Percentiles rank a stretch among this genome's conserved stretches.
Evolutionary conservation across 1,140 invertebrate genomes (phyloP).

Genomic region (Hyles vespertilio): DNA sequence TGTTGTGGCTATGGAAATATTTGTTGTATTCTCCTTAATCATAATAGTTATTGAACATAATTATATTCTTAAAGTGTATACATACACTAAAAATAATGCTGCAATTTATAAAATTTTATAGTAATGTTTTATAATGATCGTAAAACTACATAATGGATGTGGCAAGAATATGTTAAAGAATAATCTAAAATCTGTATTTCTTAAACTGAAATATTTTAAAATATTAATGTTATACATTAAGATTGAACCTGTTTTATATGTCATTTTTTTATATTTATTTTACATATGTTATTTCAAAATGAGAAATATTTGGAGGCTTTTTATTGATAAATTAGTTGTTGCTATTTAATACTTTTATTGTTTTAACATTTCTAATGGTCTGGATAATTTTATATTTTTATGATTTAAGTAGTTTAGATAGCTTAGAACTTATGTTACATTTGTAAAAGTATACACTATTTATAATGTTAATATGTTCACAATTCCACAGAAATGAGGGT

Average conservation of each 20-base stretch:
- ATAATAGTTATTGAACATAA: constrained; percentile 34
- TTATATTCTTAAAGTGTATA: constrained; percentile 52
- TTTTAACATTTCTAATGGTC: constrained; percentile 33
- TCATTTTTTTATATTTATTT: constrained; percentile 40
- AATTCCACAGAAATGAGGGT: too few species aligned
- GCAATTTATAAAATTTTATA: constrained; percentile 35
- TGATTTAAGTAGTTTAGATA: constrained; percentile 14
- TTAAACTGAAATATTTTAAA: constrained; percentile 12
- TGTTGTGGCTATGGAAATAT: constrained; percentile 48
- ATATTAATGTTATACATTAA: constrained; percentile 30
- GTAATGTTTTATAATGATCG: constrained; percentile 17
- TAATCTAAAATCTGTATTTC: not conserved
- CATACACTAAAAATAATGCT: constrained; percentile 50
- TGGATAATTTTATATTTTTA: constrained; percentile 46
- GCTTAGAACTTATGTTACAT: too few species aligned
- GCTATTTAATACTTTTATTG: constrained; percentile 64
- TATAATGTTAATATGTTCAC: too few species aligned
- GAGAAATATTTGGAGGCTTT: constrained; percentile 56
- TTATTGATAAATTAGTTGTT: constrained; percentile 57
- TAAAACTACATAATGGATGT: constrained; percentile 1
- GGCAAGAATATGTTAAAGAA: constrained; percentile 1
- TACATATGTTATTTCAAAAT: constrained; percentile 33
- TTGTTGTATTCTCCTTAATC: constrained; percentile 43
- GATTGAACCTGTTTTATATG: constrained; percentile 12
- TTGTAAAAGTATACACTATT: too few species aligned